phyloP scores from a whole-genome alignment of 2,888 invertebrate genomes.

The Phania funesta region DNA sequence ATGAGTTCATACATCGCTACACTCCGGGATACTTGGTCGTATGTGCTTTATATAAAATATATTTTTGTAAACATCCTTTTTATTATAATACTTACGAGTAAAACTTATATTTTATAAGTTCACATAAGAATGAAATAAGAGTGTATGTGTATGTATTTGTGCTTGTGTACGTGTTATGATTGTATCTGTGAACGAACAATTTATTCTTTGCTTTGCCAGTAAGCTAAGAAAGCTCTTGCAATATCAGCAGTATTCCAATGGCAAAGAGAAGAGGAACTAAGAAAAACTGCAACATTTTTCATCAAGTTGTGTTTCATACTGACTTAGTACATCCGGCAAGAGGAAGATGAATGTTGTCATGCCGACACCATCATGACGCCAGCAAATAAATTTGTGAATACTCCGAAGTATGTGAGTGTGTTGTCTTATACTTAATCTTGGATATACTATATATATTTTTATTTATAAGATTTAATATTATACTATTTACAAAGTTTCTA shows the following conservation, averaged over 20 bases:
- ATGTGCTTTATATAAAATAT: conserved; percentile 52
- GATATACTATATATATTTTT: conserved; percentile 20
- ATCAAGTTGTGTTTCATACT: conserved; percentile 67
- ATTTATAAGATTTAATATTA: neutral
- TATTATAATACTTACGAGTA: conserved; percentile 15
- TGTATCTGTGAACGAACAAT: conserved; percentile 10
- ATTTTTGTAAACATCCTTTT: conserved; percentile 64
- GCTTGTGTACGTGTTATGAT: neutral
- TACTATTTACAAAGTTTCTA: neutral
- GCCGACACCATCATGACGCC: conserved; percentile 78
- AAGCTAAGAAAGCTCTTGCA: conserved; percentile 41
- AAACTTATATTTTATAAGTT: no score
- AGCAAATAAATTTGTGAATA: conserved; percentile 61
- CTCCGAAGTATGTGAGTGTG: neutral
- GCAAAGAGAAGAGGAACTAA: conserved; percentile 6
- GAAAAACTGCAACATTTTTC: conserved; percentile 67
- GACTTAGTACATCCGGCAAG: conserved; percentile 76
- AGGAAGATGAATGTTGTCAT: conserved; percentile 78
- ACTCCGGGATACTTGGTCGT: neutral
- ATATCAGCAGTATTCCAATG: conserved; percentile 42
- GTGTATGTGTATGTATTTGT: conserved; percentile 19
- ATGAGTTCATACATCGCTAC: neutral
- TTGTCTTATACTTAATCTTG: neutral
- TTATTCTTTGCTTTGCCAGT: conserved; percentile 26
- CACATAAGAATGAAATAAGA: neutral